phyloP scores from a whole-genome alignment of 2,113 vertebrate genomes.

The Aplodontia rufa region DNA sequence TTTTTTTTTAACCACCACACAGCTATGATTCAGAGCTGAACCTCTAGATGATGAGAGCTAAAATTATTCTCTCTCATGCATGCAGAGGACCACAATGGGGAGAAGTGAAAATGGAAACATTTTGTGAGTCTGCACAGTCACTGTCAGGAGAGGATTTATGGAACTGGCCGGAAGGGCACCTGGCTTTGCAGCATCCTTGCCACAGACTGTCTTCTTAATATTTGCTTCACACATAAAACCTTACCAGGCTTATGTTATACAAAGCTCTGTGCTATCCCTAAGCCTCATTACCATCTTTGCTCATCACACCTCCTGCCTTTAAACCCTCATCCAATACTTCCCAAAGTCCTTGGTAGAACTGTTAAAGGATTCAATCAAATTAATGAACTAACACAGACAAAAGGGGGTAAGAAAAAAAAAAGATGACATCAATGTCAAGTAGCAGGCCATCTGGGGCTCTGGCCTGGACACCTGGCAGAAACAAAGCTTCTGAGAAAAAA shows the following conservation, averaged over 20 bases:
- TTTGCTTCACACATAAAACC: background rate
- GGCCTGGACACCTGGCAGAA: background rate
- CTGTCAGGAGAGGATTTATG: background rate
- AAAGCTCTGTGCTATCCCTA: background rate
- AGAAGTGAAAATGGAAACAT: slow-evolving; percentile 50
- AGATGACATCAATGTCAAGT: background rate
- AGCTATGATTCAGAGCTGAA: slow-evolving; percentile 65
- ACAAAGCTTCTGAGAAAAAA: background rate
- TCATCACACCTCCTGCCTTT: background rate
- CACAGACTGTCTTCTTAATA: background rate
- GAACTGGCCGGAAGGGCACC: background rate
- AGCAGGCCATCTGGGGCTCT: background rate
- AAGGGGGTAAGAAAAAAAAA: background rate
- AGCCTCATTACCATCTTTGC: background rate
- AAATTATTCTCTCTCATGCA: slow-evolving; percentile 47
- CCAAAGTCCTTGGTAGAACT: background rate
- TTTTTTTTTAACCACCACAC: slow-evolving; percentile 40
- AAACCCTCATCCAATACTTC: background rate
- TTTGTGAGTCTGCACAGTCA: slow-evolving; percentile 2
- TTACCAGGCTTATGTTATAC: background rate
- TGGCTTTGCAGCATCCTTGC: background rate
- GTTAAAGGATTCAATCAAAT: background rate
- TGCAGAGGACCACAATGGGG: slow-evolving; percentile 1
- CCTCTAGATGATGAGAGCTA: slow-evolving; percentile 59
- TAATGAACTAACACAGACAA: background rate